Conservation (phyloP, 2,797 vertebrate species). For the Nannoperca obscura region DNA sequence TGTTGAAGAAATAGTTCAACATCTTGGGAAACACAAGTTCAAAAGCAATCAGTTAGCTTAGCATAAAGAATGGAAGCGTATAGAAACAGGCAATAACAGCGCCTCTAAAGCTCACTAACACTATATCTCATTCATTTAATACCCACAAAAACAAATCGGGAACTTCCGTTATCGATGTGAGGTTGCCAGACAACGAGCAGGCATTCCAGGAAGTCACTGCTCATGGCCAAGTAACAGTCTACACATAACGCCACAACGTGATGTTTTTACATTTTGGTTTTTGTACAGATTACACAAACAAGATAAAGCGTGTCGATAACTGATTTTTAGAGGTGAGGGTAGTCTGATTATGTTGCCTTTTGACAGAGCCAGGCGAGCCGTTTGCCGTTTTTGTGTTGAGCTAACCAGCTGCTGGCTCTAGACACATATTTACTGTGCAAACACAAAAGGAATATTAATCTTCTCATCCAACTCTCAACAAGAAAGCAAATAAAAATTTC, state of each 20-base stretch:
- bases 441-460: neutral
- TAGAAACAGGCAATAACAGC: neutral
- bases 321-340: neutral
- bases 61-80: conserved; percentile 11
- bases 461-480: neutral
- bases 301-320: neutral
- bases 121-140: neutral
- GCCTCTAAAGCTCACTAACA: neutral
- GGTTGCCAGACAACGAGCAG: neutral
- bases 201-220: neutral
- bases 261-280: neutral
- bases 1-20: neutral
- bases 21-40: neutral
- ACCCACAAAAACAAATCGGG: neutral
- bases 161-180: neutral
- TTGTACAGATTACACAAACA: neutral
- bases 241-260: neutral
- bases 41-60: neutral
- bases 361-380: neutral
- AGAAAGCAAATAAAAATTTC: neutral
- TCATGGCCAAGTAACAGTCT: neutral
- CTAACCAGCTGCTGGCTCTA: neutral
- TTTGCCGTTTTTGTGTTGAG: neutral
- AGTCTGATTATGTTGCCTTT: neutral
- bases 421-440: conserved; percentile 1